These are phyloP conservation scores for Babylonia areolata DNA, from an alignment of 1,140 invertebrate genomes.

Conservation along the genomic window DNA sequence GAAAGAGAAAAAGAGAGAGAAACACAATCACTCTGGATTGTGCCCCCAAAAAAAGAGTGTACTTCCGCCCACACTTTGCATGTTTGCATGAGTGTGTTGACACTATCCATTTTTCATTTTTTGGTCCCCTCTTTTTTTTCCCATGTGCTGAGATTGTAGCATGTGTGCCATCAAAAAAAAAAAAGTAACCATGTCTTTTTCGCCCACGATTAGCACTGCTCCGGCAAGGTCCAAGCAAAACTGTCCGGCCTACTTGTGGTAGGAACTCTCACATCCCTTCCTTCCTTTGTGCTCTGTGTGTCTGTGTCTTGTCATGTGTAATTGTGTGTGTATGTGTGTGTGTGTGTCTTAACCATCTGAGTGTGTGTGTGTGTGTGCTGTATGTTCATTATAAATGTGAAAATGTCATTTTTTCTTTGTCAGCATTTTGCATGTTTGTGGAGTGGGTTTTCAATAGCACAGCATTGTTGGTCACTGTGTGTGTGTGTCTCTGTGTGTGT, in stretches of 20 bases:
- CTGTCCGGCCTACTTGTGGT: conserved; percentile 6
- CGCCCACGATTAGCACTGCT: background rate
- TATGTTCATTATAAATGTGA: background rate
- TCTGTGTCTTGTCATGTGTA: no score
- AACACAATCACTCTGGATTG: no score
- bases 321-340: background rate
- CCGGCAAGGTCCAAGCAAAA: conserved; percentile 8
- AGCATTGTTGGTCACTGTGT: background rate
- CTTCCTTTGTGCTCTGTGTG: background rate
- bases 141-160: no score
- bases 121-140: no score
- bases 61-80: no score
- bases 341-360: no score
- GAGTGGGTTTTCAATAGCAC: background rate
- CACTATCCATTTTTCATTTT: no score
- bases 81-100: no score
- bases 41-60: no score
- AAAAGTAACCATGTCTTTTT: background rate
- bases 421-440: background rate
- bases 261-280: background rate
- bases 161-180: background rate
- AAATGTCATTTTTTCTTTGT: background rate
- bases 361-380: background rate
- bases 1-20: no score
- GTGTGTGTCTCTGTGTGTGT: no score